A percentile compares a stretch with the other conserved stretches of the same genome.
Conservation (phyloP, 2,113 vertebrate genomes). For the Cnemophilus loriae region DNA sequence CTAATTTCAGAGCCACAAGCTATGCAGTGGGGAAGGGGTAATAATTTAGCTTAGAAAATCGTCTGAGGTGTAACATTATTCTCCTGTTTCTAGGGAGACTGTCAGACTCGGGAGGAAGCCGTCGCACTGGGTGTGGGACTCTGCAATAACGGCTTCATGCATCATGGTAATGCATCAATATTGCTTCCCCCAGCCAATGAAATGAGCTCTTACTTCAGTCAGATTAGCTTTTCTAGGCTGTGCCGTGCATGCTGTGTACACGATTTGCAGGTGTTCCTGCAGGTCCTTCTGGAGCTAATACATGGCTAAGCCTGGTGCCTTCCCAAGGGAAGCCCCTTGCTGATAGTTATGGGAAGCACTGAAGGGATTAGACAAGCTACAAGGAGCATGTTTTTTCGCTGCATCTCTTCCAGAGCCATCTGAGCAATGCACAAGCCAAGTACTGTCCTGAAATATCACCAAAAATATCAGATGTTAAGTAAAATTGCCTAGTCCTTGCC, state of each 20-base stretch:
- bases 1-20: conserved; percentile 16
- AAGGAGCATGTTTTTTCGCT: background rate
- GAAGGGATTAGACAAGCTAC: background rate
- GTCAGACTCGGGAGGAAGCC: conserved; percentile 91
- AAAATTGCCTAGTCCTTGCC: background rate
- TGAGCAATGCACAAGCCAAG: background rate
- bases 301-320: background rate
- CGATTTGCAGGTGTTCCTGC: background rate
- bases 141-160: conserved; percentile 98
- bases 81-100: conserved; percentile 84
- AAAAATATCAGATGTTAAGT: background rate
- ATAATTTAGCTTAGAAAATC: background rate
- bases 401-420: background rate
- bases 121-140: conserved; percentile 93
- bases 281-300: background rate
- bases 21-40: background rate
- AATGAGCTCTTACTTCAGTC: background rate
- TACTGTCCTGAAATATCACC: background rate
- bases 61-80: conserved; percentile 10
- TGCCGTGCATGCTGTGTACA: background rate
- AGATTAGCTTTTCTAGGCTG: background rate
- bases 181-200: background rate
- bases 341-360: background rate
- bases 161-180: conserved; percentile 82
- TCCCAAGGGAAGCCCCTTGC: background rate